A percentile compares a stretch with the other conserved stretches of the same genome.
Conservation (phyloP, 2,113 vertebrate genomes). For the Limanda limanda region DNA sequence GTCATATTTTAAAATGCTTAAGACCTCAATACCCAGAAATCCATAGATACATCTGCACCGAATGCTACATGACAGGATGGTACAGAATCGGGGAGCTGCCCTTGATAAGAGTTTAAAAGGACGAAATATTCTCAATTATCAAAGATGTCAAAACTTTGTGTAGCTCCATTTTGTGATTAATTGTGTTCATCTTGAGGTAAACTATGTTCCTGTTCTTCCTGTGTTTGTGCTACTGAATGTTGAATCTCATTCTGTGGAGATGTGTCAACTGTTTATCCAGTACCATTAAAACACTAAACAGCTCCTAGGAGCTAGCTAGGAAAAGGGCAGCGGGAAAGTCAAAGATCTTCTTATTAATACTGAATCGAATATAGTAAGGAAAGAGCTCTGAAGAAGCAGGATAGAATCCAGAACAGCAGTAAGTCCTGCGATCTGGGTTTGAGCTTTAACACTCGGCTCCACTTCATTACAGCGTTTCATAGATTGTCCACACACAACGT, state of each 20-base stretch:
- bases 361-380: conserved; percentile 1
- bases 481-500: conserved; percentile 62
- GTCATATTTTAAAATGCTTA: no score
- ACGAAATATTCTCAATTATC: no score
- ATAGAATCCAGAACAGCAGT: not conserved
- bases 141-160: no score
- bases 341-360: not conserved
- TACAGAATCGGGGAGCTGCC: no score
- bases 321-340: not conserved
- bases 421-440: not conserved
- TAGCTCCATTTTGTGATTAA: no score
- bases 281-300: not conserved
- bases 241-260: not conserved
- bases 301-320: no score
- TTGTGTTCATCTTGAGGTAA: not conserved
- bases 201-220: not conserved
- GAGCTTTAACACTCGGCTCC: not conserved
- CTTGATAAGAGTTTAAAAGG: no score
- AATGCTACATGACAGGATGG: no score
- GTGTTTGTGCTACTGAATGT: not conserved
- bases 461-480: conserved; percentile 40
- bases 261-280: not conserved
- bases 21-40: no score
- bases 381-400: not conserved
- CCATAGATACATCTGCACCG: no score